Evolutionary conservation across 2,797 vertebrate genomes (phyloP), one percentile per base, ranked within the genome.

Genomic region (Molossus molossus): DNA sequence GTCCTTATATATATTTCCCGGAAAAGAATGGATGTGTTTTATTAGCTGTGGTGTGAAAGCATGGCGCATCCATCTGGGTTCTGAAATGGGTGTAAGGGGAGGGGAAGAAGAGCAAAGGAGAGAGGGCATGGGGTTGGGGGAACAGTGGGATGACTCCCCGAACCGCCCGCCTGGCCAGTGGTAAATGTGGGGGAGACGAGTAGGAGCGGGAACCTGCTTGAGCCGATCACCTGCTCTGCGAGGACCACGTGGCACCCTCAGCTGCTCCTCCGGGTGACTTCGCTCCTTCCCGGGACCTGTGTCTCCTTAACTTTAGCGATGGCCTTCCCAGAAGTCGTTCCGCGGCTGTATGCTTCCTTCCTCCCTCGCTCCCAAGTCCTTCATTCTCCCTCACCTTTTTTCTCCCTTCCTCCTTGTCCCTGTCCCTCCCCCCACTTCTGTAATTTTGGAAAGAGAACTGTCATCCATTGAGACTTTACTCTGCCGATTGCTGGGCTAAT

Each of bases 21-120:
- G 57, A 87, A 86, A 90, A 75, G 73, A 79, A 53, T 67, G 12
- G 20, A 5, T 70, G 8, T 58, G n/a, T 79, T 82, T 94, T 85
- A 64, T 23, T 55, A 88, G 79, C 75, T 29, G 15, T 15, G 50
- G 9, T 23, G 5, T 86, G 37, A 88, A 90, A 85, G 48, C 45
- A 20, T 50, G 21, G 72, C 29, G 20, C 81, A 58, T 5, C 33
- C 37, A 6, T 21, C 57, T 53, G 33, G 69, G 33, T 75, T 77
- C 27, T 84, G 58, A 87, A 81, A 14, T 45, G 37, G 50, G 20
- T 18, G 5, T 33, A 7, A 14, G n/a, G 55, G 40, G 8, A 21
- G 25, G 13, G 70, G 67, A 55, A 20, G 64, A 65, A 27, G n/a
- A 82, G 25, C 1, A 45, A 33, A 75, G 79, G n/a, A 58, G 15